phyloP scores from a whole-genome alignment of 2,888 invertebrate species.

The Nymphalis urticae region DNA sequence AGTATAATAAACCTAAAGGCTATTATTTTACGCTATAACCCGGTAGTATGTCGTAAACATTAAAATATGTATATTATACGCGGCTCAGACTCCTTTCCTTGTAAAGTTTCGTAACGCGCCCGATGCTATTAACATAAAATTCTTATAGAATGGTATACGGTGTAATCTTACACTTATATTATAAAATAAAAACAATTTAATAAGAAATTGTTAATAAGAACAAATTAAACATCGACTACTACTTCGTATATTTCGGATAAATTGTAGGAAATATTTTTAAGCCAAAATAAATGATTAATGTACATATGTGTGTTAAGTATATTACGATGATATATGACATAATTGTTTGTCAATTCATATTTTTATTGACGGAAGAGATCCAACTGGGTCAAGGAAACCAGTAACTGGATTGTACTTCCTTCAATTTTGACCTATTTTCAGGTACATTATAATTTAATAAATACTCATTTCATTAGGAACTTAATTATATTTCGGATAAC shows the following conservation, averaged over 20 bases:
- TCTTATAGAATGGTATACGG: neutral
- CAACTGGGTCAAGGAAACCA: constrained; percentile 17
- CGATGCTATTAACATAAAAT: constrained; percentile 9
- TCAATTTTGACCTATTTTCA: constrained; percentile 15
- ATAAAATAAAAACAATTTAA: neutral
- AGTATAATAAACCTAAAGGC: constrained; percentile 15
- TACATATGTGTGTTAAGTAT: neutral
- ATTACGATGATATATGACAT: neutral
- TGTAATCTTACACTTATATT: neutral
- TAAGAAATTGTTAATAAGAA: neutral
- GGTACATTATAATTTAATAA: neutral
- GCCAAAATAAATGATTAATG: neutral
- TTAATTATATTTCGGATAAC: neutral
- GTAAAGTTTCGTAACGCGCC: constrained; percentile 9
- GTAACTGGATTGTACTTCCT: constrained; percentile 9
- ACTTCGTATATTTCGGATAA: neutral
- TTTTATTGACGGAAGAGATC: neutral
- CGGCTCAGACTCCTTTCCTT: constrained; percentile 10
- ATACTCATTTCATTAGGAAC: neutral
- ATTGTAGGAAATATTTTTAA: too few species aligned
- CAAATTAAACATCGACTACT: neutral
- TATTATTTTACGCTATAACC: constrained; percentile 45
- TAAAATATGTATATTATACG: constrained; percentile 25
- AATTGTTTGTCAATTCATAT: neutral
- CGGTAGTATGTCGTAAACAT: constrained; percentile 13